A percentile compares a stretch with the other conserved stretches of the same genome.
Conservation (phyloP, 30 jellyfish, hydroid and myxozoan genomes). For the Hydractinia echinata region DNA sequence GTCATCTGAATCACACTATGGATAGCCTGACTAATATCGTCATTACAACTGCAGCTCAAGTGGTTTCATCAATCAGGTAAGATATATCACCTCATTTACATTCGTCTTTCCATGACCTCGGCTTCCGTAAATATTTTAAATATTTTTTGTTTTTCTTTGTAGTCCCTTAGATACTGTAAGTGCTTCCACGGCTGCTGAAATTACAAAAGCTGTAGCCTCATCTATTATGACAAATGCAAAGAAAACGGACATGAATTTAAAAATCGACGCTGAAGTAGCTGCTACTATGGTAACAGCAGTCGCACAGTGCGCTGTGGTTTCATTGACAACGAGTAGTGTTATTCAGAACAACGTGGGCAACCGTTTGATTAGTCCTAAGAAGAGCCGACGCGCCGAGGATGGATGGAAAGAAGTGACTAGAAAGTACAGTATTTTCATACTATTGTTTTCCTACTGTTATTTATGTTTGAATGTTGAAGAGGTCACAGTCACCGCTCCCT, state of each 20-base stretch:
- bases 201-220: slow-evolving; percentile 92
- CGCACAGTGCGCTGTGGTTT: slow-evolving; percentile 92
- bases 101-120: background rate
- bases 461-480: no score
- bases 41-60: slow-evolving; percentile 85
- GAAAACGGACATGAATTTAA: slow-evolving; percentile 19
- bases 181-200: slow-evolving; percentile 92
- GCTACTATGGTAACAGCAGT: slow-evolving; percentile 98
- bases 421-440: slow-evolving; percentile 31
- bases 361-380: slow-evolving; percentile 69
- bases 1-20: background rate
- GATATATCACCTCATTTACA: background rate
- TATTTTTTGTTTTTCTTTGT: background rate
- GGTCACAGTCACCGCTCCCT: no score
- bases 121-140: background rate
- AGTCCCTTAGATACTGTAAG: slow-evolving; percentile 86
- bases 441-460: background rate
- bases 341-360: background rate
- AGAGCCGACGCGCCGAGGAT: slow-evolving; percentile 73
- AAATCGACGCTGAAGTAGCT: slow-evolving; percentile 84
- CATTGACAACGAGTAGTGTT: slow-evolving; percentile 44
- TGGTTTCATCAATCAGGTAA: slow-evolving; percentile 74
- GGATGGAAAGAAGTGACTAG: slow-evolving; percentile 97
- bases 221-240: slow-evolving; percentile 75
- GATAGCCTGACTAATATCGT: slow-evolving; percentile 42